Conservation (phyloP, 2,888 invertebrate species). For the Lepidochrysops patricia region DNA sequence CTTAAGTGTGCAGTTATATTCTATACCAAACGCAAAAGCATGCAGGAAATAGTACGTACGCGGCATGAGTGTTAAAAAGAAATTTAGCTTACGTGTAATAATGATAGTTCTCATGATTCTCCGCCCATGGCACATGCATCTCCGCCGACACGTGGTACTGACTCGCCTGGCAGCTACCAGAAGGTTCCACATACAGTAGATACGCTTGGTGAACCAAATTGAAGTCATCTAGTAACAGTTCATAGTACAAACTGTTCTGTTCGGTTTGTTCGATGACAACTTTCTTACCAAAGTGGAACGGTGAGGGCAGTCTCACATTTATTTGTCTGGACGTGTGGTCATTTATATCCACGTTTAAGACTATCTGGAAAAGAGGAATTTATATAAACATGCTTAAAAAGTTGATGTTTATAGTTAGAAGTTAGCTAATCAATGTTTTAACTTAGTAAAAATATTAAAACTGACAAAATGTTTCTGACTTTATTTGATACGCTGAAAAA, state of each 20-base stretch:
- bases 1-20: no score
- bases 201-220: conserved; percentile 76
- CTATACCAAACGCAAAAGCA: no score
- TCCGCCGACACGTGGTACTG: conserved; percentile 76
- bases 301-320: conserved; percentile 50
- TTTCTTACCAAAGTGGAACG: conserved; percentile 40
- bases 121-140: conserved; percentile 79
- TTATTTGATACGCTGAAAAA: no score
- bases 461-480: no score
- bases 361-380: conserved; percentile 56
- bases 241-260: conserved; percentile 74
- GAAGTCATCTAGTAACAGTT: conserved; percentile 74
- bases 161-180: conserved; percentile 46
- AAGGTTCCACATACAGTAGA: conserved; percentile 74
- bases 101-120: conserved; percentile 74
- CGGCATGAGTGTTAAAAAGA: no score
- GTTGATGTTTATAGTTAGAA: no score
- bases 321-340: conserved; percentile 55
- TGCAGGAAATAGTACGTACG: no score
- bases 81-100: conserved; percentile 77
- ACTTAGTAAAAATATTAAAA: not conserved
- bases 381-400: no score
- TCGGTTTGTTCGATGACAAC: conserved; percentile 70
- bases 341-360: conserved; percentile 78
- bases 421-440: no score